Evolutionary conservation across 1,140 invertebrate genomes (phyloP).

Genomic region (Philaenus spumarius): DNA sequence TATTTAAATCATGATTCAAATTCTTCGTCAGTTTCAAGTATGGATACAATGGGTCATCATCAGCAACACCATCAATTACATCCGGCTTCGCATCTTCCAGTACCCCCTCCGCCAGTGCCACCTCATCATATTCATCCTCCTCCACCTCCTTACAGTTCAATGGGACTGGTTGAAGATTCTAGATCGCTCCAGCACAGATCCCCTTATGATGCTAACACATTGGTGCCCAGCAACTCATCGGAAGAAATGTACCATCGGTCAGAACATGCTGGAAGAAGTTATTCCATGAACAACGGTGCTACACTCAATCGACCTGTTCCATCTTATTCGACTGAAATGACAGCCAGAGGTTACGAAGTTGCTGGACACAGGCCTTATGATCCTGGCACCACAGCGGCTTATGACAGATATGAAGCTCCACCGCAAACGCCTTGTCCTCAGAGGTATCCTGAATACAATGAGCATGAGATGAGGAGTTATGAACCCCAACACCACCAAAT

Average conservation of each 20-base stretch:
- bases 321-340: conserved; percentile 52
- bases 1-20: conserved; percentile 62
- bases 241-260: conserved; percentile 44
- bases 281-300: conserved; percentile 25
- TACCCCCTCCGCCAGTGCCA: conserved; percentile 20
- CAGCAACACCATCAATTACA: conserved; percentile 40
- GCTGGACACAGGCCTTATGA: conserved; percentile 54
- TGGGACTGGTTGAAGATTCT: conserved; percentile 5
- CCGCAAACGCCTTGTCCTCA: conserved; percentile 44
- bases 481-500: conserved; percentile 26
- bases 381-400: conserved; percentile 52
- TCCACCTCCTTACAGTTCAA: conserved; percentile 21
- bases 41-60: conserved; percentile 53
- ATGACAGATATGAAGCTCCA: conserved; percentile 62
- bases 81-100: conserved; percentile 25
- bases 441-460: conserved; percentile 31
- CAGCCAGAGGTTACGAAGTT: conserved; percentile 49
- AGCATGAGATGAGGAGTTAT: conserved; percentile 22
- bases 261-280: conserved; percentile 23
- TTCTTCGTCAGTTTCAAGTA: conserved; percentile 62
- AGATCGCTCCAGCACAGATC: conserved; percentile 12
- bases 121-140: conserved; percentile 18
- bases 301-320: conserved; percentile 52
- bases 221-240: neutral
- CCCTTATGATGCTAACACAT: conserved; percentile 19